A percentile compares a stretch with the other conserved stretches of the same genome.
These are phyloP conservation scores for Itoplectis maculator DNA, from an alignment of 2,888 invertebrate species.

Conservation along the genomic window DNA sequence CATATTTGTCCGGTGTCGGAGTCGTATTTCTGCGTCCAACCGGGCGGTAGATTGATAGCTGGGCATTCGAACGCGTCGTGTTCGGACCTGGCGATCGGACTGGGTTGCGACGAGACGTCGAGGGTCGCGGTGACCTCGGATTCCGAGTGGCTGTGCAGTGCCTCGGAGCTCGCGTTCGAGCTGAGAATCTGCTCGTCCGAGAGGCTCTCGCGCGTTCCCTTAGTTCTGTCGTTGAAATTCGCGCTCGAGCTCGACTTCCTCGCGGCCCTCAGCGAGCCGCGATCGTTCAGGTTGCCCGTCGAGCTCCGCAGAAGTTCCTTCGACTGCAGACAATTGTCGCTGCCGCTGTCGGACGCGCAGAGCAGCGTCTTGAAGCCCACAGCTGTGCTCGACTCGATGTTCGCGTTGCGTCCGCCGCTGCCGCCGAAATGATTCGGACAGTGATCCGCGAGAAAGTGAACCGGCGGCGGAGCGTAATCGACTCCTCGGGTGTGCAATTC, in stretches of 20 bases:
- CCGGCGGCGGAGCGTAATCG: background rate
- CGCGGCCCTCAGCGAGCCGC: slow-evolving; percentile 25
- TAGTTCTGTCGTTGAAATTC: slow-evolving; percentile 53
- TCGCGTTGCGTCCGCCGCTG: slow-evolving; percentile 62
- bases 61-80: slow-evolving; percentile 72
- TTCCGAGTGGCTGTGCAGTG: slow-evolving; percentile 71
- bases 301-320: slow-evolving; percentile 67
- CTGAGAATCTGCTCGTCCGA: slow-evolving; percentile 77
- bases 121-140: slow-evolving; percentile 71
- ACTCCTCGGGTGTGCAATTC: slow-evolving; percentile 14
- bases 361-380: slow-evolving; percentile 77
- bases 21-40: slow-evolving; percentile 85
- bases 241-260: slow-evolving; percentile 55
- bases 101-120: slow-evolving; percentile 73
- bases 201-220: slow-evolving; percentile 68
- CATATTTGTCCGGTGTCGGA: slow-evolving; percentile 83
- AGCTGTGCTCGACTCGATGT: slow-evolving; percentile 78
- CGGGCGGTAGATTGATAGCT: slow-evolving; percentile 81
- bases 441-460: slow-evolving; percentile 26
- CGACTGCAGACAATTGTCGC: slow-evolving; percentile 77
- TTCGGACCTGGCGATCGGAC: slow-evolving; percentile 67
- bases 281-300: slow-evolving; percentile 66
- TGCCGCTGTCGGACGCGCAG: slow-evolving; percentile 78
- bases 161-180: slow-evolving; percentile 74
- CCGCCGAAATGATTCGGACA: slow-evolving; percentile 16